Evolutionary conservation across 2,797 vertebrate genomes (phyloP), one percentile per base, ranked within the genome.

Genomic region (Loris lydekkerianus): DNA sequence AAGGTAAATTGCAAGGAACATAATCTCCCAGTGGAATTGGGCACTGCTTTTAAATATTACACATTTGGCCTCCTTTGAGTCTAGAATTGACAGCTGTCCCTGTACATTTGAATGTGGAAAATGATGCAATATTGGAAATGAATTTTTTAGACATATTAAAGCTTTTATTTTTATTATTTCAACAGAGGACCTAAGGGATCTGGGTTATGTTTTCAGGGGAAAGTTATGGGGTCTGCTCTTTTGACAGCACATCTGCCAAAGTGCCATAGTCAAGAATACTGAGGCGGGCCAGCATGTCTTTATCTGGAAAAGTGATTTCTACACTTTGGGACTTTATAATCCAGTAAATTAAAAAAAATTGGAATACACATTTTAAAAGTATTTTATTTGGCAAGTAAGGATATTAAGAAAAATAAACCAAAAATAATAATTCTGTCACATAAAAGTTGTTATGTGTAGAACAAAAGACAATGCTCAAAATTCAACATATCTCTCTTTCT

Each of bases 381-480:
- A 11, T 86, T 86, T 94, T 18, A 18, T 58, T 73, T 90, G 15
- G 15, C 27, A 69, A 80, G 20, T 75, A 75, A 86, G 37, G 2
- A 18, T 34, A 9, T 73, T 95, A 72, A 70, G n/a, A 72, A 90
- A 73, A 84, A 69, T 69, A n/a, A 73, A 90, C 67, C 31, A 17
- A 43, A 56, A 40, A 91, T 75, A 70, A 72, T 73, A 91, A 88
- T 11, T 7, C 29, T 87, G 81, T 37, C 67, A 37, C 17, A 80
- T 84, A 58, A 56, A 91, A 84, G 63, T 63, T 25, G 86, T 53
- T 2, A 53, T 53, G 49, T 53, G 49, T 53, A 70, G 43, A 91
- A 67, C 25, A 72, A 93, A 83, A 21, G 31, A 40, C 10, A 95
- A 69, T 61, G 49, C 17, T 81, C 84, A 76, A 87, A 86, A 92